Evolutionary conservation across 53 echinoderm and acorn worm species (phyloP), one percentile per base, ranked within the genome.

Genomic region (Henricia sp.): DNA sequence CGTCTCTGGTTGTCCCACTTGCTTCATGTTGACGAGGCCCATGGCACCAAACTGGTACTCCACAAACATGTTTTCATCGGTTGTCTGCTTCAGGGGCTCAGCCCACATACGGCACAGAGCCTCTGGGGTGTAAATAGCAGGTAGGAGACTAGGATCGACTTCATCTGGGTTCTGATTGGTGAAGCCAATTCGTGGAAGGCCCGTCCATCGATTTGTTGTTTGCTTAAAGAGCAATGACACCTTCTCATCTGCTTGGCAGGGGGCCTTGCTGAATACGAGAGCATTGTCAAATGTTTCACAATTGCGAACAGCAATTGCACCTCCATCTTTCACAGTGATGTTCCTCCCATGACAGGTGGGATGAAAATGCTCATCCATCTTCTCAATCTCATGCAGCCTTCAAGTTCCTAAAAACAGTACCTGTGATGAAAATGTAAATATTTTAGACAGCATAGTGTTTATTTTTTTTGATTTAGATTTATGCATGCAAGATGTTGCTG

Each of bases 161-260:
- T 70, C 76, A 30, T 54, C 78, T 1, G 92, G 92, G n/a, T 89
- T 55, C 38, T 59, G 34, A 52, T 82, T 92, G 29, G 92, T 92
- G 85, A 89, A 92, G 40, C 92, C 92, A 56, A 85, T 85, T 27
- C 92, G 80, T 3, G 89, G 42, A 43, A 78, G 37, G 29, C 92
- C 92, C 0, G 85, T 60, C 92, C 92, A 92, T 30, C 25, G 43
- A 32, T 65, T 43, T n/a, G 42, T 39, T 19, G 14, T 71, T 11
- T 57, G 48, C 36, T 48, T 65, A 27, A 92, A 71, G 77, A 89
- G 85, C 72, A 92, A 28, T 3, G 68, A 69, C 4, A 92, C 67
- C 65, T 42, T 76, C 52, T 89, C 65, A 20, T 82, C 89, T n/a
- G 73, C 30, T 28, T 71, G 58, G 54, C 72, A 56, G 1, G 88